Conservation (phyloP, 2,888 invertebrate genomes). For the Didymodactylos carnosus region DNA sequence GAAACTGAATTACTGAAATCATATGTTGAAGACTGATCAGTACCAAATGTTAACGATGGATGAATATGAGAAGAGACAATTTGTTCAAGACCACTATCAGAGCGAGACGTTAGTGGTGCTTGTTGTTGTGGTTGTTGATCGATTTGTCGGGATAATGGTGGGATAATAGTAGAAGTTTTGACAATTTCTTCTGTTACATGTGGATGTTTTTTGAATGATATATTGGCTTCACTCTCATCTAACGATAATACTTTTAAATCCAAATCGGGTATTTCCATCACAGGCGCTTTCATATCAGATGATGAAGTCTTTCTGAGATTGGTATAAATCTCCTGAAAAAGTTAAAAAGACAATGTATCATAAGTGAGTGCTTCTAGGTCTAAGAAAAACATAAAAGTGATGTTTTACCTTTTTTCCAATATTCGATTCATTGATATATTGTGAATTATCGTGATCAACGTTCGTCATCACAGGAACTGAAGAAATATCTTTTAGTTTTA, state of each 20-base stretch:
- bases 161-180: too few species aligned
- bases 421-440: too few species aligned
- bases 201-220: neutral
- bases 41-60: neutral
- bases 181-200: too few species aligned
- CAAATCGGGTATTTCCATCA: neutral
- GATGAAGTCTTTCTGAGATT: neutral
- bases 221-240: neutral
- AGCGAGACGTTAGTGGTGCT: too few species aligned
- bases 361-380: too few species aligned
- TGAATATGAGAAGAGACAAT: neutral
- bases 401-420: too few species aligned
- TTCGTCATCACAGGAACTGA: too few species aligned
- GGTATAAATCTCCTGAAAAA: neutral
- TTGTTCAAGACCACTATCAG: neutral
- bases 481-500: too few species aligned
- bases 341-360: neutral
- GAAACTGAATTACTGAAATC: neutral
- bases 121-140: too few species aligned
- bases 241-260: neutral
- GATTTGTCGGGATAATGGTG: too few species aligned
- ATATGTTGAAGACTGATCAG: neutral
- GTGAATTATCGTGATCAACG: too few species aligned
- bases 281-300: neutral
- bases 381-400: too few species aligned